These are phyloP conservation scores for Scolanthus callimorphus DNA, from an alignment of 92 coral and sea anemone genomes.

Conservation along the genomic window DNA sequence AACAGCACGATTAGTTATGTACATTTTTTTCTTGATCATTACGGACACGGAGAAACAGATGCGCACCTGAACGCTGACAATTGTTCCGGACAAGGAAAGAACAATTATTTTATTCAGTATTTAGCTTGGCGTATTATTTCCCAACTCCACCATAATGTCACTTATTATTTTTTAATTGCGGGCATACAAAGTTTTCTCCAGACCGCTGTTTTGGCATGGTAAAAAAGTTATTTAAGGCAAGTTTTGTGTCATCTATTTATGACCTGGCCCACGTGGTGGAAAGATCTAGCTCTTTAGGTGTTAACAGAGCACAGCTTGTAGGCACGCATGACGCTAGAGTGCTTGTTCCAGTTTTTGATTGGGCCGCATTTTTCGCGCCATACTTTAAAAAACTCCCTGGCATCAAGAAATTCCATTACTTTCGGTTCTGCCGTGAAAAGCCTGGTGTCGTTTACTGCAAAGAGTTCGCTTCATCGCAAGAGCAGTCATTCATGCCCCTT, in stretches of 20 bases:
- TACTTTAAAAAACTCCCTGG: constrained; percentile 11
- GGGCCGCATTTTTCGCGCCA: constrained; percentile 11
- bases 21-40: constrained; percentile 16
- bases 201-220: constrained; percentile 44
- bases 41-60: constrained; percentile 36
- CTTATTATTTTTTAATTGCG: constrained; percentile 4
- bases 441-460: constrained; percentile 17
- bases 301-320: constrained; percentile 1
- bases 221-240: constrained; percentile 17
- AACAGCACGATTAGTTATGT: constrained; percentile 25
- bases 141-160: constrained; percentile 11
- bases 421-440: constrained; percentile 9
- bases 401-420: constrained; percentile 9
- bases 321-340: not conserved
- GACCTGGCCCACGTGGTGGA: constrained; percentile 4
- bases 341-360: too few species aligned
- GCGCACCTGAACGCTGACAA: constrained; percentile 36
- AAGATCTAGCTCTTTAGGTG: not conserved
- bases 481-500: constrained; percentile 6
- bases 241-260: not conserved
- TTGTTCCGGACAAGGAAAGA: constrained; percentile 38
- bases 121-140: constrained; percentile 20
- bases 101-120: constrained; percentile 33
- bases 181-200: constrained; percentile 34
- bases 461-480: constrained; percentile 9